Percentiles rank a stretch among this genome's conserved stretches.
These are phyloP conservation scores for Hycleus cichorii DNA, from an alignment of 1,140 invertebrate species.

Conservation along the genomic window DNA sequence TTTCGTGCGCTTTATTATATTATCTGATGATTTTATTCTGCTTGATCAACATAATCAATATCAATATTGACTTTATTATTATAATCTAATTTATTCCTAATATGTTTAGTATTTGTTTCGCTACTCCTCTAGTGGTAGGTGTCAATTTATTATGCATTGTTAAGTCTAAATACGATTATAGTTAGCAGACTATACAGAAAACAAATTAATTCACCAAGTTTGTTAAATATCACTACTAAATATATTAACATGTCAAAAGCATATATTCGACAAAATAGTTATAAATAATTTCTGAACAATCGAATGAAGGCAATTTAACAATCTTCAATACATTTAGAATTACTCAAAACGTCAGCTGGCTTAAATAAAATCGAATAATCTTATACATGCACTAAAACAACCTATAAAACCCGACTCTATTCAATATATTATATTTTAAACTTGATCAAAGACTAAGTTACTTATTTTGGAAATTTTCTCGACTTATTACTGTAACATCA, in stretches of 20 bases:
- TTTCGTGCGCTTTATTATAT: not conserved
- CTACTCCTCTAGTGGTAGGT: slow-evolving; percentile 1
- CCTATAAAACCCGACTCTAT: too few species aligned
- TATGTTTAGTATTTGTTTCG: slow-evolving; percentile 5
- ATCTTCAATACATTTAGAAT: too few species aligned
- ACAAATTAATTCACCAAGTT: slow-evolving; percentile 12
- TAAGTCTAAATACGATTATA: slow-evolving; percentile 9
- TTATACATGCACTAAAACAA: too few species aligned
- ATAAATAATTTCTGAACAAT: slow-evolving; percentile 14
- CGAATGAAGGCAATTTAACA: not conserved
- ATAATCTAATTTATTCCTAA: slow-evolving; percentile 6
- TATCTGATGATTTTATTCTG: not conserved
- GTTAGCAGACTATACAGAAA: not conserved
- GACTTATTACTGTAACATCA: too few species aligned
- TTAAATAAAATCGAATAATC: too few species aligned
- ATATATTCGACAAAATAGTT: slow-evolving; percentile 6
- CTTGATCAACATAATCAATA: not conserved
- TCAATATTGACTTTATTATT: slow-evolving; percentile 6
- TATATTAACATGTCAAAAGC: slow-evolving; percentile 17
- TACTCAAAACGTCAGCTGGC: too few species aligned
- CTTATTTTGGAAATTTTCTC: too few species aligned
- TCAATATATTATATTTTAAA: too few species aligned
- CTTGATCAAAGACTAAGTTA: too few species aligned
- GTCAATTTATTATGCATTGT: slow-evolving; percentile 7
- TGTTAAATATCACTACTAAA: slow-evolving; percentile 12